Base-by-base conservation (phyloP, 2,797 vertebrate species). In the Karalla daura region DNA sequence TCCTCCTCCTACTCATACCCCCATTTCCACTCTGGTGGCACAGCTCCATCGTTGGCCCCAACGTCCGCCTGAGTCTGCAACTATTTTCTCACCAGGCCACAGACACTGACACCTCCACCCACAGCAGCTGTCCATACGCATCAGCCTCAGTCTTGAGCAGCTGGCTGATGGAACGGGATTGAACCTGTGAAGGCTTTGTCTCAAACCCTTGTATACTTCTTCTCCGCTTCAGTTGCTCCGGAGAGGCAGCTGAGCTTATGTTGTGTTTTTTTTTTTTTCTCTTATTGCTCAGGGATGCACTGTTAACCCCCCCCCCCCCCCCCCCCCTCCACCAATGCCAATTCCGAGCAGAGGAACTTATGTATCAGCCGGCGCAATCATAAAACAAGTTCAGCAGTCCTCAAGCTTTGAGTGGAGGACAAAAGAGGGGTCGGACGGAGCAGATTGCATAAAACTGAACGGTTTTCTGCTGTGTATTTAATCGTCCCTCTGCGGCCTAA, bases 21-120 rank as follows among this genome's bases (percentile, higher is more conserved):
- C 69, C 43, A 77, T 90, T 88, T 74, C 73, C 79, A 90, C 90
- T 91, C 88, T 65, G 51, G 69, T 78, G 65, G 62, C 88, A 85
- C 65, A 63, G 52, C 76, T 77, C 64, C 66, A 60, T 81, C 61
- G 79, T 74, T 36, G 67, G 44, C 73, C 70, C 25, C 67, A 52
- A 61, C 37, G 70, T 79, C 69, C 36, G 68, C 47, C 74, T 80
- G 52, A 27, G 58, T 67, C 67, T 83, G 71, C 71, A 73, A 74
- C 83, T 55, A 20, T 84, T 83, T 84, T 66, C 85, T 74, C 78
- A 63, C 47, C 46, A 40, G 43, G 63, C 56, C 68, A 64, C 56
- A 80, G 55, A 77, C 66, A 53, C 76, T 13, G 68, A 74, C 72
- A 23, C 68, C 55, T 84, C 58, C 58, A 58, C 64, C 76, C 45